Evolutionary conservation across 2,888 invertebrate genomes (phyloP).

Genomic region (Julus scandinavius): DNA sequence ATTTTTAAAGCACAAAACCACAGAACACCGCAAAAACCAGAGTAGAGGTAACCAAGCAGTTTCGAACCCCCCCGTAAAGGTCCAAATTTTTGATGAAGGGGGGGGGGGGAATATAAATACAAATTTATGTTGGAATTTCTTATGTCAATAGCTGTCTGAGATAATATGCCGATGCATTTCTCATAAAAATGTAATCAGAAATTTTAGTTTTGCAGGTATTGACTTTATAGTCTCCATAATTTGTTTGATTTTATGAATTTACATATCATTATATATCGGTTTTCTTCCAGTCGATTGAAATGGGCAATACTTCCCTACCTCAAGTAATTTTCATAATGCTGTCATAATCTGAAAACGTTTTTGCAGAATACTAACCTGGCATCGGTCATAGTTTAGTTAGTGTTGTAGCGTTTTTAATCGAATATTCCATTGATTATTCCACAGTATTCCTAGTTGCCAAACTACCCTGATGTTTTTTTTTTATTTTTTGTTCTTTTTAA

Average conservation of each 20-base stretch:
- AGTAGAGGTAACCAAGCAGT: too few relatives aligned
- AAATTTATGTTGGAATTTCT: too few relatives aligned
- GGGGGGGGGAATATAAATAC: too few relatives aligned
- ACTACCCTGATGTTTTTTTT: not conserved
- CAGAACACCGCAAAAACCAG: too few relatives aligned
- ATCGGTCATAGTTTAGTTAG: not conserved
- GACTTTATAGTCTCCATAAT: not conserved
- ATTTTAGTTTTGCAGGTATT: too few relatives aligned
- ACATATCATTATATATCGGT: not conserved
- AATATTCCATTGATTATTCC: not conserved
- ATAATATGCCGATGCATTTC: too few relatives aligned
- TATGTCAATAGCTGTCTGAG: too few relatives aligned
- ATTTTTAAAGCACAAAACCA: too few relatives aligned
- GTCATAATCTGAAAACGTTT: not conserved
- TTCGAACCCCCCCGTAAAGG: too few relatives aligned
- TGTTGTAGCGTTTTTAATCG: not conserved
- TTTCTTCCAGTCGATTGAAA: not conserved
- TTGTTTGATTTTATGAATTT: not conserved
- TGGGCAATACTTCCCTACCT: not conserved
- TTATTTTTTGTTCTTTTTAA: not conserved
- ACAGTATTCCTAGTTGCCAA: conserved; percentile 24
- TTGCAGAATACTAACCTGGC: not conserved
- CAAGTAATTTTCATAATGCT: not conserved
- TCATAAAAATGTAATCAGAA: too few relatives aligned
- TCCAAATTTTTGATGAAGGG: too few relatives aligned